phyloP scores from a whole-genome alignment of 2,113 vertebrate species.

The Nansenia antarctica region DNA sequence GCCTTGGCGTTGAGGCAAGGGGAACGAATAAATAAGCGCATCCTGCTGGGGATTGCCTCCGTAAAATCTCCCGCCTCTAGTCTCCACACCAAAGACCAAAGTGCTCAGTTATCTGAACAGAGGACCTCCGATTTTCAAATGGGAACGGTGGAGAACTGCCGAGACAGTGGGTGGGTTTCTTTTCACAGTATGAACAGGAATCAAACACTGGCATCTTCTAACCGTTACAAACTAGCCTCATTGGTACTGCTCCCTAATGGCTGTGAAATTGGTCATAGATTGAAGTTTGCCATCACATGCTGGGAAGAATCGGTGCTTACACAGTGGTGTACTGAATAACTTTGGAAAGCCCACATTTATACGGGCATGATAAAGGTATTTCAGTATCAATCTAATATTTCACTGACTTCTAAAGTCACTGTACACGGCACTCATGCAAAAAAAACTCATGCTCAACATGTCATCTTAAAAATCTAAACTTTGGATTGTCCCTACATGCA shows the following conservation, averaged over 20 bases:
- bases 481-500: no score
- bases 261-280: constrained; percentile 6
- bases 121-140: constrained; percentile 13
- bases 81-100: constrained; percentile 28
- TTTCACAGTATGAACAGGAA: neutral
- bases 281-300: neutral
- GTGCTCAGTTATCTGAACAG: neutral
- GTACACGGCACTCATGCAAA: no score
- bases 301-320: no score
- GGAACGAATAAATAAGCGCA: neutral
- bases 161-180: neutral
- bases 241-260: constrained; percentile 1
- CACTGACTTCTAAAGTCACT: no score
- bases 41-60: constrained; percentile 24
- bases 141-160: neutral
- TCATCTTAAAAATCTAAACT: no score
- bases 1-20: constrained; percentile 4
- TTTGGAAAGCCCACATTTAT: no score
- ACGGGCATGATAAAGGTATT: no score
- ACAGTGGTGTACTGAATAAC: no score
- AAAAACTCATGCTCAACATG: no score
- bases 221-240: neutral
- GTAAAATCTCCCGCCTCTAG: constrained; percentile 12
- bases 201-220: neutral
- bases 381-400: no score